Conservation (phyloP, 1,140 invertebrate species). For the Popillia japonica region DNA sequence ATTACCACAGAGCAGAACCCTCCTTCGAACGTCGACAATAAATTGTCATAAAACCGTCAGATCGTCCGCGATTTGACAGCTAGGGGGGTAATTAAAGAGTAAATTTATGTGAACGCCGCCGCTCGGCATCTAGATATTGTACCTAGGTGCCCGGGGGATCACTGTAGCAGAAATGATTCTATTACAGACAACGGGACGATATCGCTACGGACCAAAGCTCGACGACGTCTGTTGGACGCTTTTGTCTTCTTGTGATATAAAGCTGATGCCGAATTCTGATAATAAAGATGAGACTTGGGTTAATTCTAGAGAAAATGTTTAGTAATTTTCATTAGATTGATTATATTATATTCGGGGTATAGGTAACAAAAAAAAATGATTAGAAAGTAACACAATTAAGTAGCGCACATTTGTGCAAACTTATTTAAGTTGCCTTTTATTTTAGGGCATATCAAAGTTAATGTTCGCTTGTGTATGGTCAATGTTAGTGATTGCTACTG, state of each 20-base stretch:
- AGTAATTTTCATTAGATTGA: constrained; percentile 6
- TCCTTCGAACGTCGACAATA: constrained; percentile 64
- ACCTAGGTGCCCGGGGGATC: constrained; percentile 41
- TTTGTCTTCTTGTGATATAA: constrained; percentile 28
- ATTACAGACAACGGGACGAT: constrained; percentile 38
- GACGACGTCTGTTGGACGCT: constrained; percentile 29
- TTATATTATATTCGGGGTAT: too few relatives aligned
- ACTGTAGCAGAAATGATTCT: constrained; percentile 44
- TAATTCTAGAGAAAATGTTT: constrained; percentile 25
- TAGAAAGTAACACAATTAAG: background rate
- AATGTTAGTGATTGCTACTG: too few relatives aligned
- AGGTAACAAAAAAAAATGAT: too few relatives aligned
- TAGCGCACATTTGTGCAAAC: background rate
- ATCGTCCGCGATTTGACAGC: constrained; percentile 71
- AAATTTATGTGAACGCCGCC: constrained; percentile 67
- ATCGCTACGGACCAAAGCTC: background rate
- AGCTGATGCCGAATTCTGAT: constrained; percentile 21
- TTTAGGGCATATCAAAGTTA: too few relatives aligned
- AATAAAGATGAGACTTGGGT: background rate
- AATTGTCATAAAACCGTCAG: constrained; percentile 76
- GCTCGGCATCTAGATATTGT: constrained; percentile 56
- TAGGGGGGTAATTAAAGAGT: constrained; percentile 72
- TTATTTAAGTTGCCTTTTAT: too few relatives aligned
- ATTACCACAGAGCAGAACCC: constrained; percentile 65
- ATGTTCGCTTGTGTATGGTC: too few relatives aligned